These are phyloP conservation scores for Isotomurus palustris DNA, from an alignment of 2,888 invertebrate species.

Conservation along the genomic window DNA sequence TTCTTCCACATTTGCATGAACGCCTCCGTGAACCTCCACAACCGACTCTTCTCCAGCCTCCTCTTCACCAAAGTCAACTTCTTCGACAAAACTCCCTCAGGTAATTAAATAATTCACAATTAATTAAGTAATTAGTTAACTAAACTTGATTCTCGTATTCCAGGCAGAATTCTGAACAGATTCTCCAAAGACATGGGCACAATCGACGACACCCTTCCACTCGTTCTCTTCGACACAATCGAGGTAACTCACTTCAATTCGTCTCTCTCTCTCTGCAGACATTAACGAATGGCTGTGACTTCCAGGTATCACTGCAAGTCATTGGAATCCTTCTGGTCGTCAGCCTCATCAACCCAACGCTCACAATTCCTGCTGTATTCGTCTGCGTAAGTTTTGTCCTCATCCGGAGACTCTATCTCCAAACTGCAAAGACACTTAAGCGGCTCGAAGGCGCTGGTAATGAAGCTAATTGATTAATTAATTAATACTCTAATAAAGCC, in stretches of 20 bases:
- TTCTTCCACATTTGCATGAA: constrained; percentile 73
- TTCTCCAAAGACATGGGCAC: constrained; percentile 17
- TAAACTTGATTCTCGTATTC: neutral
- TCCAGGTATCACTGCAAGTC: constrained; percentile 48
- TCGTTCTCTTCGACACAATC: constrained; percentile 38
- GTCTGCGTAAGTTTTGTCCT: constrained; percentile 50
- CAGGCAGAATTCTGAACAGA: constrained; percentile 4
- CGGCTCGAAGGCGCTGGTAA: constrained; percentile 54
- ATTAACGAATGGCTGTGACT: too few relatives aligned
- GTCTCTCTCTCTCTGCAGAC: too few relatives aligned
- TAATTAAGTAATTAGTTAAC: neutral
- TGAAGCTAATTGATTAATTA: too few relatives aligned
- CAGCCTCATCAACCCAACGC: constrained; percentile 31
- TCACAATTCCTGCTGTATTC: constrained; percentile 49
- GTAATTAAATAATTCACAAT: constrained; percentile 50
- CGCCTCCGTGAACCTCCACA: constrained; percentile 73
- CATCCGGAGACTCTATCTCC: constrained; percentile 52
- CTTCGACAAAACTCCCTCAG: constrained; percentile 83
- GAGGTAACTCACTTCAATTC: constrained; percentile 25
- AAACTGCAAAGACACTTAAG: constrained; percentile 53
- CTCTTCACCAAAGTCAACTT: constrained; percentile 77
- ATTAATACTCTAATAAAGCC: too few relatives aligned
- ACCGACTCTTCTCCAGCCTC: constrained; percentile 73
- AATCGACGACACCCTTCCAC: constrained; percentile 41
- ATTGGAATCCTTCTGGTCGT: constrained; percentile 38